phyloP scores from a whole-genome alignment of 2,888 invertebrate species.

The Biston betularia region DNA sequence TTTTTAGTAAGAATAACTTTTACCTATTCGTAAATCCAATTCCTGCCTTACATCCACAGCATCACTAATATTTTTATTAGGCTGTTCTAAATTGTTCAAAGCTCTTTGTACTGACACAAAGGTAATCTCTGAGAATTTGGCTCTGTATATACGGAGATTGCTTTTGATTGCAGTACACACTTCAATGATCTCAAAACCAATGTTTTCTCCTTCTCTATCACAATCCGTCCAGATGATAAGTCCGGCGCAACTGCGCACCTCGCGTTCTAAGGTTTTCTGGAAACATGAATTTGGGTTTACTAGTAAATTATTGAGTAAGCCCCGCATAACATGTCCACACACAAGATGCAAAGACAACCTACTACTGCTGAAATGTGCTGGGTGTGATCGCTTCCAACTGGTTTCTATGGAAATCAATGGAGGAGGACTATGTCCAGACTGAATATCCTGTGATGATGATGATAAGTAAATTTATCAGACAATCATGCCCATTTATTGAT shows the following conservation, averaged over 20 bases:
- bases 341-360: no score
- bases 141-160: constrained; percentile 90
- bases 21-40: constrained; percentile 96
- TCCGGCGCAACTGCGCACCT: constrained; percentile 88
- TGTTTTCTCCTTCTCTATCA: constrained; percentile 99
- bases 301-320: neutral
- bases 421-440: no score
- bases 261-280: constrained; percentile 89
- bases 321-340: no score
- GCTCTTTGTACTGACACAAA: constrained; percentile 92
- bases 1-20: neutral
- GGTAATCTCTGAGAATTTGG: constrained; percentile 99
- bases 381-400: no score
- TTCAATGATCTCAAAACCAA: constrained; percentile 98
- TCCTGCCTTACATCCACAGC: constrained; percentile 98
- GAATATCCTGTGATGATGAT: no score
- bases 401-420: no score
- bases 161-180: constrained; percentile 94
- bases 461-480: no score
- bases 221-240: constrained; percentile 99
- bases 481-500: no score
- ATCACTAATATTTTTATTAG: constrained; percentile 93
- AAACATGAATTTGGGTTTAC: constrained; percentile 44
- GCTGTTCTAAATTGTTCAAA: constrained; percentile 90
- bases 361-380: no score